Evolutionary conservation across 2,797 vertebrate species (phyloP).

Genomic region (Triplophysa bombifrons): DNA sequence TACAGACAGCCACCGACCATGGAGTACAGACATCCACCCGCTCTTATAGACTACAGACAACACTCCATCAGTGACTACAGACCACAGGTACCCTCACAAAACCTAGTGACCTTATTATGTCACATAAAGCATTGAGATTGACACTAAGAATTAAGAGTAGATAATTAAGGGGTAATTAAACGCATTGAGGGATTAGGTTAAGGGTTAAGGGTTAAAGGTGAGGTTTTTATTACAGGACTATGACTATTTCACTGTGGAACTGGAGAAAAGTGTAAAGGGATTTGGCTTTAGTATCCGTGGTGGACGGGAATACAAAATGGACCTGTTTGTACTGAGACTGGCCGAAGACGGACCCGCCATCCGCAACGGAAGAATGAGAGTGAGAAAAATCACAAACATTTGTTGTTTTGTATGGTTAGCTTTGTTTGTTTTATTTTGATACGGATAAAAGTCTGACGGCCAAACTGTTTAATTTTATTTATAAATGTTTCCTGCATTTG

Average conservation of each 20-base stretch:
- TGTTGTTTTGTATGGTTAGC: constrained; percentile 14
- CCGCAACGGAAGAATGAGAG: constrained; percentile 97
- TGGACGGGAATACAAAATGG: constrained; percentile 99
- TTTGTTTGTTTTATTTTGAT: not conserved
- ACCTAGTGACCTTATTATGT: not conserved
- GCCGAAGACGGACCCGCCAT: constrained; percentile 97
- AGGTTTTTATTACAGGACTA: constrained; percentile 81
- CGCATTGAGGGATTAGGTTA: too few species aligned
- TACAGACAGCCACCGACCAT: constrained; percentile 92
- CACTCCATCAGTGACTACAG: constrained; percentile 93
- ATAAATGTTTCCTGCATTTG: too few species aligned
- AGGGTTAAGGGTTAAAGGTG: not conserved
- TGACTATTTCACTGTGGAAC: constrained; percentile 98
- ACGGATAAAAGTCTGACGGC: not conserved
- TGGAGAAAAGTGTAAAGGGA: constrained; percentile 97
- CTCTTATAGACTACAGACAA: constrained; percentile 93
- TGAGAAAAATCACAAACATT: constrained; percentile 69
- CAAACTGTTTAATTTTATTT: not conserved
- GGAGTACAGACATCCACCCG: constrained; percentile 93
- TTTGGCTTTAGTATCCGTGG: constrained; percentile 99
- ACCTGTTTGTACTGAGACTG: constrained; percentile 93
- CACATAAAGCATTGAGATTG: not conserved
- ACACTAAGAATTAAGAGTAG: too few species aligned
- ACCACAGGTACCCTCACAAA: constrained; percentile 65
- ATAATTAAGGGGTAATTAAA: too few species aligned